Evolutionary conservation across 1,140 invertebrate species (phyloP), one percentile per base, ranked within the genome.

Genomic region (Drosophila grimshawi): DNA sequence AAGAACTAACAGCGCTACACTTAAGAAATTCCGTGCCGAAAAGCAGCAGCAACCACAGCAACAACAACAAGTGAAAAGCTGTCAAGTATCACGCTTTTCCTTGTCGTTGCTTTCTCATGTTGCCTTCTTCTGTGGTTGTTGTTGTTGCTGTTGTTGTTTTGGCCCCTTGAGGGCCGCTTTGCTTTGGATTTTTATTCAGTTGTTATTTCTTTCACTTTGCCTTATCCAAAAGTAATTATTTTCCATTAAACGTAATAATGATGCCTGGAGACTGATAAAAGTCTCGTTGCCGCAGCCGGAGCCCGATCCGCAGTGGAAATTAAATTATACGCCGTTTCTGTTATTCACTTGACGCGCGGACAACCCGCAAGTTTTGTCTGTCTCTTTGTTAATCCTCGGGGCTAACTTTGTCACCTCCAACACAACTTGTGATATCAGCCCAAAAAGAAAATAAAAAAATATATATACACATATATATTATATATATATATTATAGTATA

Each of bases 191-290:
- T 32, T 43, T 59, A 35, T 65, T 56, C 37, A 32, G 33, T 61
- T 82, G 85, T 88, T 89, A 76, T 86, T 89, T 78, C 74, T 78
- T 88, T 83, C 83, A 88, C 85, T 89, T 89, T 88, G 85, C 78
- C 85, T 78, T 89, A 88, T 88, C 85, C 85, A 88, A 89, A 88
- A 88, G 85, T 88, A 88, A 88, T 88, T 88, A 88, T 89, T 85
- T 88, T 89, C 85, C 85, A 89, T 88, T 88, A 82, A 88, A 89
- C 80, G 74, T 78, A 88, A 88, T 89, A 88, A 88, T 89, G 85
- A 88, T 75, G 83, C 66, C 74, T 46, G 45, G 73, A 64, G 64
- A 83, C 62, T 68, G 85, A 83, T 89, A 88, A 80, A 80, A 80
- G 66, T 55, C 59, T 59, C 35, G 19, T 63, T 32, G 51, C 11